A percentile compares a stretch with the other conserved stretches of the same genome.
Evolutionary conservation across 2,888 invertebrate species (phyloP).

Genomic region (Drosophila atripex): DNA sequence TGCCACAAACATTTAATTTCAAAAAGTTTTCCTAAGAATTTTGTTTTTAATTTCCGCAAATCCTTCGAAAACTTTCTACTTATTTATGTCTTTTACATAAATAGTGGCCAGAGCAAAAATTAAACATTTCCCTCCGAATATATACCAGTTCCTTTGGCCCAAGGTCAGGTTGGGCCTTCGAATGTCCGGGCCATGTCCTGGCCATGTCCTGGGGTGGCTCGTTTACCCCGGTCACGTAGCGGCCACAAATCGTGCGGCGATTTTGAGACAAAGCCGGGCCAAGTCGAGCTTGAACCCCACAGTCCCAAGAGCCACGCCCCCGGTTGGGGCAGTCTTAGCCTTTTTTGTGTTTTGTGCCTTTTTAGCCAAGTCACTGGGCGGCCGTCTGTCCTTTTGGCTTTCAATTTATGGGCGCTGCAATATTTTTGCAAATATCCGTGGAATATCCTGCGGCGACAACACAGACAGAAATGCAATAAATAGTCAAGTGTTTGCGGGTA

Average conservation of each 20-base stretch:
- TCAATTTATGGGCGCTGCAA: conserved; percentile 78
- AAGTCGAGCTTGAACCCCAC: conserved; percentile 18
- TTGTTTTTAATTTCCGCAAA: not conserved
- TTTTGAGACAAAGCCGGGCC: conserved; percentile 52
- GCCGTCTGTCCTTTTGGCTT: conserved; percentile 55
- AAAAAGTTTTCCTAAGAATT: not conserved
- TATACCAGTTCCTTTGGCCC: conserved; percentile 33
- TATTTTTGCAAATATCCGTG: conserved; percentile 76
- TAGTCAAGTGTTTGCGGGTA: conserved; percentile 58
- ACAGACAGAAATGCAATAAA: conserved; percentile 74
- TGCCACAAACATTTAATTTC: not conserved
- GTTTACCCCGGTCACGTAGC: conserved; percentile 62
- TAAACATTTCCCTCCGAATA: conserved; percentile 14
- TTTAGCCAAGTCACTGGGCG: conserved; percentile 41
- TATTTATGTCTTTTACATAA: conserved; percentile 16
- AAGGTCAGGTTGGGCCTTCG: conserved; percentile 23
- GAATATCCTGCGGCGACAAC: conserved; percentile 73
- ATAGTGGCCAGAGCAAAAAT: conserved; percentile 23
- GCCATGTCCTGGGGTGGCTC: conserved; percentile 30
- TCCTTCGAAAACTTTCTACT: not conserved
- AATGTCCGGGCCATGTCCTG: conserved; percentile 12
- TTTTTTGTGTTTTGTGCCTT: conserved; percentile 10
- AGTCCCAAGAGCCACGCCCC: conserved; percentile 35
- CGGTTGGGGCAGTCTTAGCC: conserved; percentile 14
- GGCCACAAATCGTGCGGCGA: conserved; percentile 62